Base-by-base conservation (phyloP, 92 coral and sea anemone genomes). In the Parazoanthus swiftii region DNA sequence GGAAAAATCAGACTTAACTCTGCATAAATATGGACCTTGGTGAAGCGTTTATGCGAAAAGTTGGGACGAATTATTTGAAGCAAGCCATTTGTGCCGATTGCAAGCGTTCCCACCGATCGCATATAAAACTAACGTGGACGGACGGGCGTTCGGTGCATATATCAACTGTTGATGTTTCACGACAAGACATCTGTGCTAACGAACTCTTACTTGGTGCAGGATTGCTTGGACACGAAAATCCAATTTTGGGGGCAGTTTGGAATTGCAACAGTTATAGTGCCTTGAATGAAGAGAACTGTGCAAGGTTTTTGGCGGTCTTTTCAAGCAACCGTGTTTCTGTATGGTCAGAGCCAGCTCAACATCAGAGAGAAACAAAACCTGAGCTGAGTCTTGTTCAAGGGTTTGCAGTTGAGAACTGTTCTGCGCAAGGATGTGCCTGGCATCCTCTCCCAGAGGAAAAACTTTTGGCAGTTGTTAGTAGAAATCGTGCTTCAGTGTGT, bases 401-500 rank as follows among this genome's bases (percentile, higher is more conserved):
- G 67, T 33, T 84, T n/a, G 25, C 66, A 25, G 78, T 84, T 0
- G 79, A 84, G 51, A 72, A 70, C 29, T 84, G 87, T 84, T 29
- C 67, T 18, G 43, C 79, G 18, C 77, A 84, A 50, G 87, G 87
- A 70, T 70, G 75, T 3, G 67, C 13, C 0, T 84, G 87, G 87
- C 66, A 84, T 37, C 79, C 87, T 18, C 44, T 37, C n/a, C 46
- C 77, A 2, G 44, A 29, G 35, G 85, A 80, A 80, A 80, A 33
- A 56, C 44, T 70, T 48, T 84, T 84, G 14, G 87, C 87, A 26
- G 18, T 84, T 16, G 66, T 84, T 29, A 43, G 79, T 65, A 84
- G 87, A 73, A 71, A 71, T 20, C 79, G 78, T 84, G 87, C 87
- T 46, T 18, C 67, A 70, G 87, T 84, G 78, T 84, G 63, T 71